Percentiles rank a stretch among this genome's conserved stretches.
Evolutionary conservation across 2,113 vertebrate genomes (phyloP).

Genomic region (Microcebus jonahi): DNA sequence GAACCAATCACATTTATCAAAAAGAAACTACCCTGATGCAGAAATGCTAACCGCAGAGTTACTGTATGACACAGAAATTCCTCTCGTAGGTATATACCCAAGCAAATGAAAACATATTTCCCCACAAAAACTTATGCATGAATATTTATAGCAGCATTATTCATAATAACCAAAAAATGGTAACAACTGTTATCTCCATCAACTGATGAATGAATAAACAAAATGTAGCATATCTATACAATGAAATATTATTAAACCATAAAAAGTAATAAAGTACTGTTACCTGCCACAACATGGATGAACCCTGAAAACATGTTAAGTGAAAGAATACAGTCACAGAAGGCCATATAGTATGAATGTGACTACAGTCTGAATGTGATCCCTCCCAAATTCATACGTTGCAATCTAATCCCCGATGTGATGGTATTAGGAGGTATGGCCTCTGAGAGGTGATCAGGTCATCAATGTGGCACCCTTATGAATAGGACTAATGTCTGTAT

Average conservation of each 20-base stretch:
- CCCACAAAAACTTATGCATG: neutral
- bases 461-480: neutral
- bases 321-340: neutral
- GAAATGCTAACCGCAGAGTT: neutral
- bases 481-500: neutral
- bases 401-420: neutral
- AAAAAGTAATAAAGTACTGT: neutral
- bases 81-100: neutral
- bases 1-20: neutral
- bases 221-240: neutral
- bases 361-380: neutral
- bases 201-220: neutral
- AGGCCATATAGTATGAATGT: neutral
- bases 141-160: neutral
- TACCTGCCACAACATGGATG: neutral
- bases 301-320: neutral
- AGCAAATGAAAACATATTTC: constrained; percentile 1
- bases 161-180: neutral
- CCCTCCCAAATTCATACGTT: neutral
- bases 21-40: neutral
- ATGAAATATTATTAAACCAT: neutral
- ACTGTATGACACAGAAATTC: neutral
- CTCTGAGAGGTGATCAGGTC: neutral
- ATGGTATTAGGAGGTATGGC: neutral
- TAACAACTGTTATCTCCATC: neutral